phyloP scores from a whole-genome alignment of 2,888 invertebrate species.

The Aquatica leii region DNA sequence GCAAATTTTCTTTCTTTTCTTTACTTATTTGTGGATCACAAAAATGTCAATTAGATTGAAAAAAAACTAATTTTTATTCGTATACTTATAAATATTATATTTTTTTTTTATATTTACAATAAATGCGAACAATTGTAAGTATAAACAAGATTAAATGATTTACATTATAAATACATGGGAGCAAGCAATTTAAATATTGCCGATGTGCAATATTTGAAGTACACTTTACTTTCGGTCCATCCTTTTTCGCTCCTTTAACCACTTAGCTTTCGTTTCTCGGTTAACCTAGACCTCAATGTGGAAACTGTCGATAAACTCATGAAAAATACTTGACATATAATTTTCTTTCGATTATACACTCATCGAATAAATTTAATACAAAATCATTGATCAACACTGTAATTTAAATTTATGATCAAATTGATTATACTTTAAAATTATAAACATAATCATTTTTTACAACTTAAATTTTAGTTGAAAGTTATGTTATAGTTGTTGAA shows the following conservation, averaged over 20 bases:
- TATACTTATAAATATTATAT: no score
- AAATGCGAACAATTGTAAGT: background rate
- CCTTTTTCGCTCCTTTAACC: constrained; percentile 26
- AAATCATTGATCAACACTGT: no score
- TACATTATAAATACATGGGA: constrained; percentile 17
- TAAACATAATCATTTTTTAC: no score
- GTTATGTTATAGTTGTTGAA: no score
- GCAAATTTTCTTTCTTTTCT: no score
- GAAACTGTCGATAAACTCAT: constrained; percentile 31
- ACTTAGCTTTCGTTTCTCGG: constrained; percentile 28
- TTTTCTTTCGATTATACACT: constrained; percentile 26
- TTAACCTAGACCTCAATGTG: constrained; percentile 40
- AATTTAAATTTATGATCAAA: no score
- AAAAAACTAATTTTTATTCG: no score
- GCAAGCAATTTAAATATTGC: constrained; percentile 38
- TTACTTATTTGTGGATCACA: no score
- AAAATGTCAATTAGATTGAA: no score
- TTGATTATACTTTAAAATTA: no score
- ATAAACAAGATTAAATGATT: background rate
- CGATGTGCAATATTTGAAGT: constrained; percentile 37
- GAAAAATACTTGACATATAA: constrained; percentile 38
- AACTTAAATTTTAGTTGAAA: no score
- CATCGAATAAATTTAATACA: constrained; percentile 12
- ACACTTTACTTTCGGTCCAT: constrained; percentile 28
- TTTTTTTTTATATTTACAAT: background rate